Conservation (phyloP, 2,888 invertebrate genomes). For the Drosophila siamana region DNA sequence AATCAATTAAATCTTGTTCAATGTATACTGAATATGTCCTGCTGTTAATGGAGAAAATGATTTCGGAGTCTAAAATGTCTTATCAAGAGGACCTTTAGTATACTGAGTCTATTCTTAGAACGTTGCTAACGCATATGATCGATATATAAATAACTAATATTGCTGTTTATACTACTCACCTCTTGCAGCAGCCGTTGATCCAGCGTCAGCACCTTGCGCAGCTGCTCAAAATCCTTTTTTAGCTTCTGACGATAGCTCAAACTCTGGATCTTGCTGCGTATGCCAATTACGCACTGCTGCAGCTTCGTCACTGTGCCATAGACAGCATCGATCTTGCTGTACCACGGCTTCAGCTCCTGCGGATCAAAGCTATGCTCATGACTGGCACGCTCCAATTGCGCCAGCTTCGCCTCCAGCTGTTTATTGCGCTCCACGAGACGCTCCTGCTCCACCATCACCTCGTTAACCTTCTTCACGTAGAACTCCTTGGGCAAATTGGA, state of each 20-base stretch:
- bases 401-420: conserved; percentile 68
- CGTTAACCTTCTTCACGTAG: conserved; percentile 83
- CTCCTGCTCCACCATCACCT: conserved; percentile 81
- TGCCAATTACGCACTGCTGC: conserved; percentile 78
- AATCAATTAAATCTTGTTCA: too few relatives aligned
- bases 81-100: too few relatives aligned
- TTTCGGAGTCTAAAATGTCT: too few relatives aligned
- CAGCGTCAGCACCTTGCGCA: conserved; percentile 69
- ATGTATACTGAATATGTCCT: too few relatives aligned
- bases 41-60: too few relatives aligned
- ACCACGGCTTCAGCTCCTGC: conserved; percentile 82
- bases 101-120: too few relatives aligned
- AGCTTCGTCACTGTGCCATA: conserved; percentile 75
- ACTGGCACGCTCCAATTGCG: conserved; percentile 45
- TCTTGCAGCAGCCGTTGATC: conserved; percentile 67
- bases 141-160: too few relatives aligned
- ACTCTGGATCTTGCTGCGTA: conserved; percentile 82
- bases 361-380: conserved; percentile 65
- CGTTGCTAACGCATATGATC: too few relatives aligned
- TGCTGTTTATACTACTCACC: conserved; percentile 49
- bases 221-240: conserved; percentile 78
- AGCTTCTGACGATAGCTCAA: conserved; percentile 78
- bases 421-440: conserved; percentile 73
- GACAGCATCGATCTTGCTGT: conserved; percentile 80
- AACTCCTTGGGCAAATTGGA: conserved; percentile 85